Base-by-base conservation (phyloP, 2,797 vertebrate genomes). In the Pseudochirops corinnae region DNA sequence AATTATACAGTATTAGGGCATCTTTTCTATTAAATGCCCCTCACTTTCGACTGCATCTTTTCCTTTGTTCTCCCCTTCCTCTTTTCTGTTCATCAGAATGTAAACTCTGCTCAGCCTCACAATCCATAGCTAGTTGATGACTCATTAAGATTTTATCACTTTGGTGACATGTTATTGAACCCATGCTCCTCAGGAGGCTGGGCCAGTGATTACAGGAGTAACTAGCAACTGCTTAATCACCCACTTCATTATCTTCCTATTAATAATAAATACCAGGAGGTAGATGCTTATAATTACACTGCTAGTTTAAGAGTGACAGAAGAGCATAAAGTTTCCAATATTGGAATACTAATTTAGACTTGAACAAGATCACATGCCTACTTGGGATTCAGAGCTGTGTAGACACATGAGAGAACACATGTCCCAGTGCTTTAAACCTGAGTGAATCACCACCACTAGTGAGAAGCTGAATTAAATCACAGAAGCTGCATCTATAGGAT, bases 201-300 rank as follows among this genome's bases (percentile, higher is more conserved):
- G 90, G 96, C 92, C 96, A 93, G 91, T 98, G 96, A 98, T 98
- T 98, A 96, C 21, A 97, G 94, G 90, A 98, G 93, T 98, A 98
- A 97, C 96, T 96, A 97, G 90, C 62, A 97, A 98, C 97, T 98
- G 93, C 93, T 98, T 98, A 98, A 98, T 98, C 95, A 97, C 93
- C 82, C 94, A 97, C 96, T 98, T 98, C 96, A 98, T 98, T 99
- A 98, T 97, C 95, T 98, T 98, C 94, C 92, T 98, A 98, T 98
- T 98, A 98, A 98, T 98, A 98, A 98, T 98, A 98, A 98, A 98
- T 98, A 98, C 82, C 56, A 97, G 94, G 94, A 98, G 94, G 94
- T 96, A 98, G 95, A 95, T 95, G 93, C 90, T 96, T 98, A 96
- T 98, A 98, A 98, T 98, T 97, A 94, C 95, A 96, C 92, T 96